Evolutionary conservation across 1,140 invertebrate species (phyloP), one percentile per base, ranked within the genome.

Genomic region (Asobara japonica): DNA sequence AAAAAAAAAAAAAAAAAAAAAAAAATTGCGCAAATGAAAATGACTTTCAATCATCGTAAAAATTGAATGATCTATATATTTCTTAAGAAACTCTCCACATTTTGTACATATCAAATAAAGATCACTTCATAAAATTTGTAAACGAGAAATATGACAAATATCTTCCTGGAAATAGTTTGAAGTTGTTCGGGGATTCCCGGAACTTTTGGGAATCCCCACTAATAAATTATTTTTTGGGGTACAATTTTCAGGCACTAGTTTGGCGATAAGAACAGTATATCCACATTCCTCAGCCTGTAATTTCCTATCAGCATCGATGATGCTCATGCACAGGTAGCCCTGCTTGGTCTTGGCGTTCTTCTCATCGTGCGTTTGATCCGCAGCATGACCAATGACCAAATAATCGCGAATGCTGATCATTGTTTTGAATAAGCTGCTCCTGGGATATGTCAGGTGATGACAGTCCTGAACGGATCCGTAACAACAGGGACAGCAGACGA

Each of bases 211-310:
- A 25, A 93, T 86, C 60, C 96, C 97, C 78, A 98, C 91, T 20
- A 98, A 87, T 74, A 98, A 89, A 88, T 97, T 96, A 90, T 98
- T 98, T 88, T 98, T 98, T 67, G 95, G 95, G 60, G 96, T 95
- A 87, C 96, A 98, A 65, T 91, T 90, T 48, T 91, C 85, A 22
- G 96, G 95, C 78, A 91, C 87, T 4, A 98, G 86, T 79, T 94
- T 94, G 13, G 13, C 10, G 91, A 91, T 38, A 98, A 86, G 73
- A 1, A 96, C 94, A 71, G 82, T 79, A 82, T 98, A 98, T 0
- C 92, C 93, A 79, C 88, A 87, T 79, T 95, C 91, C 83, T 91
- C 86, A 11, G 95, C 95, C 62, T 92, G 89, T 29, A 92, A 80
- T 68, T 90, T 92, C 68, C 96, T 89, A 82, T 99, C 97, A 0